Evolutionary conservation across 1,140 invertebrate species (phyloP).

Genomic region (Caenorhabditis latens): DNA sequence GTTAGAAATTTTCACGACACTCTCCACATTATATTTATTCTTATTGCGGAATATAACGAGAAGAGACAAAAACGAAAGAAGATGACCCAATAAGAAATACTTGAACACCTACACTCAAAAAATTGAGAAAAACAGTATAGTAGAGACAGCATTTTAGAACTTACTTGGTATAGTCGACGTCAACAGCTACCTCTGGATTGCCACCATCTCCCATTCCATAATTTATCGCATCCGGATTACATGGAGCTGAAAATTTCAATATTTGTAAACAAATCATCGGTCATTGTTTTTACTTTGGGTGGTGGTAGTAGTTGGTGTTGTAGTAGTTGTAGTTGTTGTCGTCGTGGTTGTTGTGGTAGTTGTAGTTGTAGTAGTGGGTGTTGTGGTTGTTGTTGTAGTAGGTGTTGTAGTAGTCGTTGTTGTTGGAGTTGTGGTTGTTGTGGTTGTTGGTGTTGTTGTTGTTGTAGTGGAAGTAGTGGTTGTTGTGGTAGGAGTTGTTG

Average conservation of each 20-base stretch:
- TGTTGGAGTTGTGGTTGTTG: not conserved
- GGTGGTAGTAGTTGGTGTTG: constrained; percentile 31
- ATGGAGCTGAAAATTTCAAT: not conserved
- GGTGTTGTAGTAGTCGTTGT: constrained; percentile 20
- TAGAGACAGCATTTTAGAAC: not conserved
- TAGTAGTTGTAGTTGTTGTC: constrained; percentile 33
- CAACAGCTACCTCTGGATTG: not conserved
- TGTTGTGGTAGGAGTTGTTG: not conserved
- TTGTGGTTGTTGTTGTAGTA: constrained; percentile 32
- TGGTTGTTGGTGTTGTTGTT: constrained; percentile 17
- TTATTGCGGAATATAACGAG: too few species aligned
- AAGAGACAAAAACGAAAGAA: too few species aligned
- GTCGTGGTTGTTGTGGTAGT: constrained; percentile 33
- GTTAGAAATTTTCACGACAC: too few species aligned
- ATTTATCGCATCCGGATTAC: not conserved
- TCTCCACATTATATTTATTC: too few species aligned
- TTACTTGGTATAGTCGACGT: not conserved
- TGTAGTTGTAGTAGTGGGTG: constrained; percentile 24
- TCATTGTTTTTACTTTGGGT: not conserved
- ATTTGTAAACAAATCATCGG: not conserved
- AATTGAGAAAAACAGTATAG: too few species aligned
- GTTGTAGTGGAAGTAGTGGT: constrained; percentile 3
- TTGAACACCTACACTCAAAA: too few species aligned
- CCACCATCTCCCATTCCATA: constrained; percentile 3
- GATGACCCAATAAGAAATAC: too few species aligned